phyloP scores from a whole-genome alignment of 2,888 invertebrate genomes.

The Mechanitis mazaeus region DNA sequence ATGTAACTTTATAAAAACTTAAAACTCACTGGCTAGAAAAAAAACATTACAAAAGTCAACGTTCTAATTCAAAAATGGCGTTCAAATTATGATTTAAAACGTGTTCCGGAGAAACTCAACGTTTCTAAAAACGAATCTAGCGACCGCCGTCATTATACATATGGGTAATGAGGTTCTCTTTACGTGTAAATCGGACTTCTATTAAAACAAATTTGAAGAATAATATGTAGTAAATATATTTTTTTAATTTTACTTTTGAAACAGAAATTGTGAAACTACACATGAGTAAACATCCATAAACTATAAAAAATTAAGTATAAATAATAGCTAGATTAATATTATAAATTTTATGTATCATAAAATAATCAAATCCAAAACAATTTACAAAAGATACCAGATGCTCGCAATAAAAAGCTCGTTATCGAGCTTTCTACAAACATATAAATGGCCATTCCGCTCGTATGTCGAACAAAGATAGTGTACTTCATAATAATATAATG shows the following conservation, averaged over 20 bases:
- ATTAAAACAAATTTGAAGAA: not conserved
- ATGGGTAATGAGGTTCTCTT: conserved; percentile 62
- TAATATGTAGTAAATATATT: not conserved
- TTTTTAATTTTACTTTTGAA: conserved; percentile 6
- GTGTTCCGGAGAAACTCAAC: conserved; percentile 75
- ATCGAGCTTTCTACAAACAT: conserved; percentile 28
- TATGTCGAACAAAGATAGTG: conserved; percentile 67
- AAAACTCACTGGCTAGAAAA: conserved; percentile 22
- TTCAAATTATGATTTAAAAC: conserved; percentile 77
- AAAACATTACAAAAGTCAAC: conserved; percentile 59
- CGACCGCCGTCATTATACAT: conserved; percentile 63
- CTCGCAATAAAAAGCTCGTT: conserved; percentile 30
- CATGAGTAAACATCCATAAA: not conserved
- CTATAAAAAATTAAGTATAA: not conserved
- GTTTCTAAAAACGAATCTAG: conserved; percentile 73
- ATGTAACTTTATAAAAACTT: conserved; percentile 20
- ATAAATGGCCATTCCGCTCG: conserved; percentile 57
- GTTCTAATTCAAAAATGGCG: conserved; percentile 72
- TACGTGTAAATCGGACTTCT: conserved; percentile 49
- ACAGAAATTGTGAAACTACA: not conserved
- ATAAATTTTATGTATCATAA: conserved; percentile 6
- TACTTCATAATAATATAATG: conserved; percentile 77
- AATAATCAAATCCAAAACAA: conserved; percentile 22
- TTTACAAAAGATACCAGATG: conserved; percentile 25
- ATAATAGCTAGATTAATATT: not conserved